These are phyloP conservation scores for Hippolais icterina DNA, from an alignment of 2,113 vertebrate species.

Conservation along the genomic window DNA sequence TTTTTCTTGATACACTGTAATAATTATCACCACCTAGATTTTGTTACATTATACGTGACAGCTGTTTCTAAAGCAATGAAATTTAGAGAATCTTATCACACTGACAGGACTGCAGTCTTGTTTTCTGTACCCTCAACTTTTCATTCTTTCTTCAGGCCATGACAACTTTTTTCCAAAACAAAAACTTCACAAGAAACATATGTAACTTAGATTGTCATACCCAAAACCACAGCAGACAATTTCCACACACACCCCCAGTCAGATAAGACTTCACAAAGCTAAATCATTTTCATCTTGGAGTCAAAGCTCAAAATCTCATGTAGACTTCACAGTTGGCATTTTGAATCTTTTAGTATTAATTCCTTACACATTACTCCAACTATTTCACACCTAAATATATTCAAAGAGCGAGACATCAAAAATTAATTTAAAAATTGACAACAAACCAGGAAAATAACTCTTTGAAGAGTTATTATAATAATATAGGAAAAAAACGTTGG, in stretches of 20 bases:
- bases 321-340: not conserved
- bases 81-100: not conserved
- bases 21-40: not conserved
- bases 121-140: not conserved
- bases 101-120: not conserved
- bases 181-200: not conserved
- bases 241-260: not conserved
- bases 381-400: not conserved
- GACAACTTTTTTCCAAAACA: not conserved
- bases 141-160: not conserved
- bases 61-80: not conserved
- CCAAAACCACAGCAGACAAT: not conserved
- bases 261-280: not conserved
- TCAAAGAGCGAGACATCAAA: not conserved
- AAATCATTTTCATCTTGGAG: not conserved
- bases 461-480: not conserved
- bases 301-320: not conserved
- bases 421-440: not conserved
- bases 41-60: not conserved
- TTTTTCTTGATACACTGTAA: not conserved
- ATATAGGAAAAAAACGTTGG: not conserved
- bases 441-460: not conserved
- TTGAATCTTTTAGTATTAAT: not conserved
- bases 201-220: not conserved
- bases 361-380: not conserved